phyloP scores from a whole-genome alignment of 2,888 invertebrate species.

The Cyrtodaria siliqua region DNA sequence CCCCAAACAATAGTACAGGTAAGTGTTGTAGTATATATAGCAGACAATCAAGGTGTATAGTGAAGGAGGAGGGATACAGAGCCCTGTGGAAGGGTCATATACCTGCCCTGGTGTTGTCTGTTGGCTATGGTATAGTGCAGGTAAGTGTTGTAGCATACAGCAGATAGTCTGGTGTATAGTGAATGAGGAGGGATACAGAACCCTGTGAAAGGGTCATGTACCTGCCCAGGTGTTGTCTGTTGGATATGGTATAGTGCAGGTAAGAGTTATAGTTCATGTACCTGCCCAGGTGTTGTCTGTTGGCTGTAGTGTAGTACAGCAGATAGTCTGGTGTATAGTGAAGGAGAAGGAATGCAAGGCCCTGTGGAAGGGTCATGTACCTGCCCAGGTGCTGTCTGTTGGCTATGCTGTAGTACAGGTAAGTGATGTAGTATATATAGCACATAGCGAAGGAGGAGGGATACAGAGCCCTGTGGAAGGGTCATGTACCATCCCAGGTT shows the following conservation, averaged over 20 bases:
- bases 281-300: constrained; percentile 97
- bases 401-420: constrained; percentile 91
- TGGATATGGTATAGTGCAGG: constrained; percentile 91
- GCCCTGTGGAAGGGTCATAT: constrained; percentile 99
- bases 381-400: constrained; percentile 96
- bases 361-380: constrained; percentile 98
- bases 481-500: constrained; percentile 97
- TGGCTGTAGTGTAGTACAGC: constrained; percentile 91
- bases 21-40: constrained; percentile 92
- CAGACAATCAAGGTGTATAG: constrained; percentile 93
- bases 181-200: constrained; percentile 93
- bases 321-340: too few species aligned
- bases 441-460: constrained; percentile 96
- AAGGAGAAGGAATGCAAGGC: constrained; percentile 94
- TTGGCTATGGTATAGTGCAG: constrained; percentile 91
- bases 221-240: constrained; percentile 97
- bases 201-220: constrained; percentile 98
- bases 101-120: constrained; percentile 96
- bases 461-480: constrained; percentile 96
- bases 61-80: constrained; percentile 92
- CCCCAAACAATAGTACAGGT: constrained; percentile 87
- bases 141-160: constrained; percentile 72
- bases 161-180: too few species aligned
- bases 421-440: constrained; percentile 92
- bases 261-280: constrained; percentile 86